phyloP scores from a whole-genome alignment of 2,113 vertebrate genomes.

The Poeciliopsis prolifica region DNA sequence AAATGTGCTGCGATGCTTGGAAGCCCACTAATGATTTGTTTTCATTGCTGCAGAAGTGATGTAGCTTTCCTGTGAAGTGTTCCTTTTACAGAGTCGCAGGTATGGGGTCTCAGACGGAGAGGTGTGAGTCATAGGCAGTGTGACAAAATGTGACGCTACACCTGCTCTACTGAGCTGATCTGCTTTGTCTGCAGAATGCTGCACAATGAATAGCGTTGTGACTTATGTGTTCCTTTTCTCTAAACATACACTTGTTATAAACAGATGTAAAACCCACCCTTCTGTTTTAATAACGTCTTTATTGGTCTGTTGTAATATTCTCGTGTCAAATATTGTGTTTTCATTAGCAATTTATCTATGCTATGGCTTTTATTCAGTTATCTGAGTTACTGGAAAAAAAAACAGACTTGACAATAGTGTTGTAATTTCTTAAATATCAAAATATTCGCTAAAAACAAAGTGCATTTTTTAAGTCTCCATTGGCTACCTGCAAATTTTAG shows the following conservation, averaged over 20 bases:
- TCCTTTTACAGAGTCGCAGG: background rate
- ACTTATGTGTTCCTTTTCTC: background rate
- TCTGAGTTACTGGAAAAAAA: too few relatives aligned
- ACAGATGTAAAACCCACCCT: background rate
- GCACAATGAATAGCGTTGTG: background rate
- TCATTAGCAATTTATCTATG: background rate
- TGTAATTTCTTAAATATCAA: background rate
- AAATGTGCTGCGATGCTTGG: background rate
- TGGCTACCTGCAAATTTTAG: too few relatives aligned
- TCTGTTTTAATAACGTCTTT: background rate
- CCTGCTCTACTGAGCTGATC: constrained; percentile 11
- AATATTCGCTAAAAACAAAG: too few relatives aligned
- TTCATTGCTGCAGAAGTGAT: constrained; percentile 10
- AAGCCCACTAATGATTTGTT: background rate
- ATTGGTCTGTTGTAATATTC: background rate
- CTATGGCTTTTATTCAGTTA: too few relatives aligned
- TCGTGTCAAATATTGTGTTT: background rate
- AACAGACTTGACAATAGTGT: too few relatives aligned
- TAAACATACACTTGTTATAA: background rate
- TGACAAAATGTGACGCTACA: constrained; percentile 1
- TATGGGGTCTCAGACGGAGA: constrained; percentile 35
- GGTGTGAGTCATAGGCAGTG: constrained; percentile 31
- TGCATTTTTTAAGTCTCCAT: too few relatives aligned
- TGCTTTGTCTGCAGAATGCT: background rate
- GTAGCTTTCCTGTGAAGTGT: constrained; percentile 9